Percentiles rank a stretch among this genome's conserved stretches.
phyloP scores from a whole-genome alignment of 2,797 vertebrate genomes.

The Hypotaenidia okinawae region DNA sequence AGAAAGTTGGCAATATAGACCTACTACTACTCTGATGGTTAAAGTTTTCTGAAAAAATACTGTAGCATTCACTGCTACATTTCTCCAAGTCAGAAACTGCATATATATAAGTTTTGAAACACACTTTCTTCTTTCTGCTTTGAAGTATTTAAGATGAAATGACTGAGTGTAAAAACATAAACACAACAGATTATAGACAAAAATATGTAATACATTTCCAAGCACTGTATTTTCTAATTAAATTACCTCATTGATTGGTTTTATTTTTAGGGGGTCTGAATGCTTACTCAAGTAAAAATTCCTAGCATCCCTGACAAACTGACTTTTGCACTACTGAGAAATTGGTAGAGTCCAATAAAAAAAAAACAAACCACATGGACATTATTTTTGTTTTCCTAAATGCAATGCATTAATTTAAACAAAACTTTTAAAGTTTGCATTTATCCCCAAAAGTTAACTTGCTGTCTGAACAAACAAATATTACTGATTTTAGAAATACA shows the following conservation, averaged over 20 bases:
- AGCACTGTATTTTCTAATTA: neutral
- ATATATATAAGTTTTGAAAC: neutral
- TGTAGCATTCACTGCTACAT: neutral
- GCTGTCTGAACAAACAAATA: neutral
- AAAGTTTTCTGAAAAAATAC: neutral
- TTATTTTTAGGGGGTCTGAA: neutral
- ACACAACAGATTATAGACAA: neutral
- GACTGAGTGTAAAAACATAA: neutral
- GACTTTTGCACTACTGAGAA: neutral
- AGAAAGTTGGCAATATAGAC: neutral
- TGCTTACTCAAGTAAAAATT: neutral
- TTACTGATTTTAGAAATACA: neutral
- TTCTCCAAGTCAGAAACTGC: neutral
- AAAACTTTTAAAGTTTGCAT: neutral
- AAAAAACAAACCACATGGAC: neutral
- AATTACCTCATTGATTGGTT: neutral
- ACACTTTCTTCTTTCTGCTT: neutral
- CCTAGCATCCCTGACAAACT: neutral
- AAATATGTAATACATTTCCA: neutral
- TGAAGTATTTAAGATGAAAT: constrained; percentile 22
- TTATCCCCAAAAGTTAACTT: neutral
- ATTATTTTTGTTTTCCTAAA: neutral
- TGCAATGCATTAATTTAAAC: neutral
- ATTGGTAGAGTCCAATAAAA: neutral
- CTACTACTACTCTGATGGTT: neutral